These are phyloP conservation scores for Amorpha juglandis DNA, from an alignment of 2,888 invertebrate genomes.

Conservation along the genomic window DNA sequence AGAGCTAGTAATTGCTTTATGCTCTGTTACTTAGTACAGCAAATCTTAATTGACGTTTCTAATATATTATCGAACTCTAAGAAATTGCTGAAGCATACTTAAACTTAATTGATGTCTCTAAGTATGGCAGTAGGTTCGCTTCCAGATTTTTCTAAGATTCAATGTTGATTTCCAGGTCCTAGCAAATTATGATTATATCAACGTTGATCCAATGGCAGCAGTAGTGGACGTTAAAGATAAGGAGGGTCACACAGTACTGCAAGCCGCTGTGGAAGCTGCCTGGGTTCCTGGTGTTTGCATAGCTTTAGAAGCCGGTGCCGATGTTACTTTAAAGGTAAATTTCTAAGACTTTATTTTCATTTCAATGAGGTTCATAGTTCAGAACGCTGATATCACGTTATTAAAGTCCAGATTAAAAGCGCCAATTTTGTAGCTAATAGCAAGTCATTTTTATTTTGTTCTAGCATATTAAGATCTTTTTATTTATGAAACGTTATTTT, in stretches of 20 bases:
- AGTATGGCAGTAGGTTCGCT: no score
- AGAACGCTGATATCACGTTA: not conserved
- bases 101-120: not conserved
- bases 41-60: no score
- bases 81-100: not conserved
- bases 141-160: not conserved
- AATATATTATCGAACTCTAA: no score
- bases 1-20: no score
- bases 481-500: slow-evolving; percentile 11
- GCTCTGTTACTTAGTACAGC: no score
- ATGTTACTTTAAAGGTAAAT: slow-evolving; percentile 72
- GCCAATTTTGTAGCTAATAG: no score
- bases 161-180: slow-evolving; percentile 41
- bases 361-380: not conserved
- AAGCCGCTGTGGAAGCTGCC: slow-evolving; percentile 75
- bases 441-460: no score
- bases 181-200: slow-evolving; percentile 65
- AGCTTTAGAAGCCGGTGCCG: slow-evolving; percentile 80
- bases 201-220: slow-evolving; percentile 65
- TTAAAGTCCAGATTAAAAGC: not conserved
- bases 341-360: not conserved
- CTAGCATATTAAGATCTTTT: not conserved
- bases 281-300: slow-evolving; percentile 82
- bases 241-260: slow-evolving; percentile 80
- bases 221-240: slow-evolving; percentile 76